Base-by-base conservation (phyloP, 2,113 vertebrate genomes). In the Gallinago media region DNA sequence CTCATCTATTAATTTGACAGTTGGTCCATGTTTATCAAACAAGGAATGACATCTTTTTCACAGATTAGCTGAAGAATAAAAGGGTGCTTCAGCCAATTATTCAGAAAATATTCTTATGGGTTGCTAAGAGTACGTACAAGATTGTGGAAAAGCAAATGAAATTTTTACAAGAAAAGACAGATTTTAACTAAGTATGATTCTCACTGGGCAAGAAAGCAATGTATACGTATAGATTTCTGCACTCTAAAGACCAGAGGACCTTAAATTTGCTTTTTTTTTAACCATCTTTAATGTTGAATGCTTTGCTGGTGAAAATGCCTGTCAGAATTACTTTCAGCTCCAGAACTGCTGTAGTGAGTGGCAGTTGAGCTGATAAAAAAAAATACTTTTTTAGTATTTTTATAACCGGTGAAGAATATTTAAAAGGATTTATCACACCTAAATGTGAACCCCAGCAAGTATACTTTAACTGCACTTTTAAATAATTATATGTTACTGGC, bases 401-500 rank as follows among this genome's bases (percentile, higher is more conserved):
- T 91, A 65, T 84, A 82, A 54, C 36, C 23, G 55, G 21, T 46
- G 25, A 75, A 78, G 36, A 75, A 40, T 84, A 47, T 96, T 95
- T 91, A 42, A 94, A 92, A 59, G 52, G 27, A 55, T 67, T 95
- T 89, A 38, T 94, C 40, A 63, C 55, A 91, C 61, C 52, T 67
- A 84, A 85, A 91, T 62, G 9, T 85, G 61, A 89, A 87, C 47
- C 18, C 18, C 22, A 72, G 89, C 77, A 87, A 75, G 40, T 87
- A 36, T 46, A 76, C 31, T 91, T 91, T 88, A 78, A 62, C 59
- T 59, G 34, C 44, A 91, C 46, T 91, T 91, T 42, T 14, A 82
- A 88, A 62, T 89, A 88, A 95, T 95, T 88, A 72, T 68, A 34
- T 62, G 29, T 96, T 95, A 59, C 42, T 94, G 68, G 20, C 54